Evolutionary conservation across 2,797 vertebrate genomes (phyloP).

Genomic region (Tachyglossus aculeatus): DNA sequence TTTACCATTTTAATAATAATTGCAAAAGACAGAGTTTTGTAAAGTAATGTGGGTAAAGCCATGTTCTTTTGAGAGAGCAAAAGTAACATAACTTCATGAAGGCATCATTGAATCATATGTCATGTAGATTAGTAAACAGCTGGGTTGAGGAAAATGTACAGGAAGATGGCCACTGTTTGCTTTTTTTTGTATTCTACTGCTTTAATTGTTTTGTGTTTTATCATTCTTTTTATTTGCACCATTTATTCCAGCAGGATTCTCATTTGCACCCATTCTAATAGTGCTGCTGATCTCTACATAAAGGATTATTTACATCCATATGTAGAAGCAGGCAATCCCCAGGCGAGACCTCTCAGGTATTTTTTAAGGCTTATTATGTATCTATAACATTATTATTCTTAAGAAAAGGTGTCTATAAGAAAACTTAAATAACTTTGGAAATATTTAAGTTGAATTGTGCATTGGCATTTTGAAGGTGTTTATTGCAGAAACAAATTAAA

Average conservation of each 20-base stretch:
- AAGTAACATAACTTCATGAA: constrained; percentile 37
- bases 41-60: constrained; percentile 38
- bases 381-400: constrained; percentile 76
- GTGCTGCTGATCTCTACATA: constrained; percentile 99
- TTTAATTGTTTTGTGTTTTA: constrained; percentile 81
- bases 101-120: constrained; percentile 20
- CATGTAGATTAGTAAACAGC: constrained; percentile 24
- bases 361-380: constrained; percentile 79
- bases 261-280: constrained; percentile 99
- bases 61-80: constrained; percentile 33
- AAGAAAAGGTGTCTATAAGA: constrained; percentile 82
- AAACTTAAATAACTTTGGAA: constrained; percentile 55
- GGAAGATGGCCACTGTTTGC: constrained; percentile 70
- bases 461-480: constrained; percentile 66
- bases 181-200: constrained; percentile 77
- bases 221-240: constrained; percentile 82
- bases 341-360: constrained; percentile 99
- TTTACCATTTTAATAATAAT: constrained; percentile 29
- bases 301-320: constrained; percentile 99
- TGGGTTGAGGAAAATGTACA: constrained; percentile 53
- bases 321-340: constrained; percentile 96
- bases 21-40: constrained; percentile 31
- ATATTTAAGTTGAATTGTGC: constrained; percentile 39
- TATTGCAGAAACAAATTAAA: constrained; percentile 56
- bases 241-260: constrained; percentile 92